A percentile compares a stretch with the other conserved stretches of the same genome.
Conservation (phyloP, 2,113 vertebrate species). For the Gavia stellata region DNA sequence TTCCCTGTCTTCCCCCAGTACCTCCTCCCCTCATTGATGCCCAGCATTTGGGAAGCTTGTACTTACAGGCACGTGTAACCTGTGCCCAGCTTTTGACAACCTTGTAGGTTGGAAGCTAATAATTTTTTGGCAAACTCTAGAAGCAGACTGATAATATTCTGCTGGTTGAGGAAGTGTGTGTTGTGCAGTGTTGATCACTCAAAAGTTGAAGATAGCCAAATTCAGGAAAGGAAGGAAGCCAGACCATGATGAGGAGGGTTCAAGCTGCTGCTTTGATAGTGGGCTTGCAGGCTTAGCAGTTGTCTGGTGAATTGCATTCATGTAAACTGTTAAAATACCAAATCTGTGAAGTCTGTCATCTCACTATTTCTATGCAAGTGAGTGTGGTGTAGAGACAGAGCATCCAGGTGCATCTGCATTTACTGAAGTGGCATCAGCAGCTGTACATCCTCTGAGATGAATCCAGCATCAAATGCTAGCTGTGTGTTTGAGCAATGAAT, state of each 20-base stretch:
- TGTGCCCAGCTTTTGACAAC: neutral
- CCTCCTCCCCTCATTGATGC: neutral
- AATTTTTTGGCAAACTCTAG: neutral
- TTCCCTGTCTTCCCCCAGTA: neutral
- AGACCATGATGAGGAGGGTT: rapidly evolving
- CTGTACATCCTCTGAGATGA: neutral
- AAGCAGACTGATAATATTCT: neutral
- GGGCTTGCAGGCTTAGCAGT: neutral
- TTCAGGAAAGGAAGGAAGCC: neutral
- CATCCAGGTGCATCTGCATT: neutral
- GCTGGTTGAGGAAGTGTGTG: neutral
- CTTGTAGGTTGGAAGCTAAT: neutral
- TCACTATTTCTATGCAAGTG: neutral
- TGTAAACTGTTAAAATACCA: neutral
- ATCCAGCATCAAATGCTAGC: neutral
- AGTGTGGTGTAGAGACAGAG: neutral
- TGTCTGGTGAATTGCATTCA: neutral
- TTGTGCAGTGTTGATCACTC: neutral
- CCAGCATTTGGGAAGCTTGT: neutral
- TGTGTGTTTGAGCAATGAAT: neutral
- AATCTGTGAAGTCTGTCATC: neutral
- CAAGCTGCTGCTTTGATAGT: neutral
- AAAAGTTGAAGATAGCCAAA: neutral
- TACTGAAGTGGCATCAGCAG: neutral
- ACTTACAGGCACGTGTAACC: neutral